phyloP scores from a whole-genome alignment of 2,797 vertebrate species.

The Alcedo atthis region DNA sequence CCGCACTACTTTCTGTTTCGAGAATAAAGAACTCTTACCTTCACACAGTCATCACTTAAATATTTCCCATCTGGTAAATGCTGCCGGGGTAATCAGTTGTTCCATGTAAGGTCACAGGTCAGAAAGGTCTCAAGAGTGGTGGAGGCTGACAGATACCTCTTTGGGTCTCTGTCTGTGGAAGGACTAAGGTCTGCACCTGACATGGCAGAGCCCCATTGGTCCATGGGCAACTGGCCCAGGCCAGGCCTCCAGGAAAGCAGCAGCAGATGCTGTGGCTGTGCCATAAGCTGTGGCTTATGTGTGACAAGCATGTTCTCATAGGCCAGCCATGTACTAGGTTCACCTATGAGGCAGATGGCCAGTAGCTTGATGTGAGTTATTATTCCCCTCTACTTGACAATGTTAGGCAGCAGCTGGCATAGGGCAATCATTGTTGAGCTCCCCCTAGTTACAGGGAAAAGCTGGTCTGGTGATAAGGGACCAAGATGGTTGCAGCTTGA shows the following conservation, averaged over 20 bases:
- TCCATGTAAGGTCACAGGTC: neutral
- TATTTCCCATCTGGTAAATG: neutral
- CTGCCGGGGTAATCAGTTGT: neutral
- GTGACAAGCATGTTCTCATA: accelerated
- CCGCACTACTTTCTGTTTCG: neutral
- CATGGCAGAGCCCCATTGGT: accelerated
- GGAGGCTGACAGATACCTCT: neutral
- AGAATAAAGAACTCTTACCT: neutral
- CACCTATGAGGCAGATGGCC: accelerated
- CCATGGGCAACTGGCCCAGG: neutral
- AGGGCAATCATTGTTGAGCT: accelerated
- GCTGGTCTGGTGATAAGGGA: neutral
- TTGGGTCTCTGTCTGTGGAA: neutral
- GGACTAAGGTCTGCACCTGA: neutral
- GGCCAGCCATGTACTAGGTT: accelerated
- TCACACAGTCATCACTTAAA: neutral
- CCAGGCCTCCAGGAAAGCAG: neutral
- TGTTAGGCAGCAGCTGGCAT: neutral
- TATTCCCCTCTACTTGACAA: accelerated
- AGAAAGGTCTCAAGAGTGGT: neutral
- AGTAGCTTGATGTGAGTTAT: accelerated
- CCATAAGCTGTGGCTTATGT: too few species aligned
- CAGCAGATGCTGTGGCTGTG: neutral
- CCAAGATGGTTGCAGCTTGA: neutral
- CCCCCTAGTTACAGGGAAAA: neutral